Evolutionary conservation across 2,113 vertebrate genomes (phyloP).

Genomic region (Leptocoma aspasia): DNA sequence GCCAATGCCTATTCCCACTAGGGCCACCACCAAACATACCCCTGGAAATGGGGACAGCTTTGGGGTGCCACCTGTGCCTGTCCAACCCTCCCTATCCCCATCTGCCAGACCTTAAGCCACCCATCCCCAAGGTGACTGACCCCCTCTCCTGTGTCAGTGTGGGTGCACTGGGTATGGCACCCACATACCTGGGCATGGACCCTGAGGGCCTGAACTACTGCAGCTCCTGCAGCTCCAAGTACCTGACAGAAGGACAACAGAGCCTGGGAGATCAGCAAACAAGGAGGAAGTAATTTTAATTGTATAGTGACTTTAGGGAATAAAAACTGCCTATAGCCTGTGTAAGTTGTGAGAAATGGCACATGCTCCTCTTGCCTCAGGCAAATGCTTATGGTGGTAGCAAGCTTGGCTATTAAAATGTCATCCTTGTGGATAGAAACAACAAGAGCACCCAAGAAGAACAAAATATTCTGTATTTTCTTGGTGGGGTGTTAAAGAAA

Average conservation of each 20-base stretch:
- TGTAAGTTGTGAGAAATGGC: background rate
- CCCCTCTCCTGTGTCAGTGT: background rate
- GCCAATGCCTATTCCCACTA: background rate
- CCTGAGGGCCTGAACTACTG: background rate
- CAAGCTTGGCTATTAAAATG: background rate
- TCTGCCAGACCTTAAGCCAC: background rate
- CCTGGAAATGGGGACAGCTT: background rate
- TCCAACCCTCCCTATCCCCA: background rate
- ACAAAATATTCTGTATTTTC: background rate
- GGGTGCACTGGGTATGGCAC: background rate
- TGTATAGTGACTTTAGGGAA: background rate
- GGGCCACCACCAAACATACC: background rate
- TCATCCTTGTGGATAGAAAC: background rate
- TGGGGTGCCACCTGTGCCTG: accelerated
- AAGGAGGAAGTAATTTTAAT: background rate
- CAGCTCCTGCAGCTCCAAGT: background rate
- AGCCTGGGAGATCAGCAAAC: background rate
- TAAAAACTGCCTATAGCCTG: background rate
- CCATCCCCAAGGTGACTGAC: accelerated
- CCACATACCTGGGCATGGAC: background rate
- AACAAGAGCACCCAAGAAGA: background rate
- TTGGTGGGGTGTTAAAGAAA: background rate
- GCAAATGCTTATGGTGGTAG: background rate
- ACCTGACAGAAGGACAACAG: background rate
- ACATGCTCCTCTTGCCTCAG: background rate